Conservation (phyloP, 2,888 invertebrate species). For the Bellardia pandia region DNA sequence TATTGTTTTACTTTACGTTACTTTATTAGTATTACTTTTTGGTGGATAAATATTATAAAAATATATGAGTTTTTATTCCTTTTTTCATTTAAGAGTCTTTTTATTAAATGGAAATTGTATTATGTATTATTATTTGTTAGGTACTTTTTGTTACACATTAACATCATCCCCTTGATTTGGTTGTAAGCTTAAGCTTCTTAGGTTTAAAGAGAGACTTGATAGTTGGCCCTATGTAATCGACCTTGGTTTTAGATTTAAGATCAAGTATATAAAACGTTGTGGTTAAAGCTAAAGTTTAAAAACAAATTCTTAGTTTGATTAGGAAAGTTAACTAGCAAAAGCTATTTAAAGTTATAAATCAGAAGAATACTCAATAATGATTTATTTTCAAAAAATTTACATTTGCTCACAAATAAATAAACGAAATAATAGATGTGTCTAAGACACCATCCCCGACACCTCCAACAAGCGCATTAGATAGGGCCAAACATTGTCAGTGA, state of each 20-base stretch:
- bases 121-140: not conserved
- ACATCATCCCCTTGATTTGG: not conserved
- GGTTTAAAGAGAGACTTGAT: not conserved
- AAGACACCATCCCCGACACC: too few species aligned
- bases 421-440: too few species aligned
- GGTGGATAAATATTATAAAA: constrained; percentile 14
- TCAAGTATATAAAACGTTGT: too few species aligned
- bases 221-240: constrained; percentile 13
- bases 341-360: too few species aligned
- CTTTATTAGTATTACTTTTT: not conserved
- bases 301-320: too few species aligned
- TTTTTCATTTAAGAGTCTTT: constrained; percentile 39
- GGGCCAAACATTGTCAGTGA: too few species aligned
- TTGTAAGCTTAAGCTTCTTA: constrained; percentile 20
- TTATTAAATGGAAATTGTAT: constrained; percentile 48
- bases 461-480: too few species aligned
- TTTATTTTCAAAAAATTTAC: too few species aligned
- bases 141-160: not conserved
- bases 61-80: constrained; percentile 35
- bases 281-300: too few species aligned
- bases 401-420: too few species aligned
- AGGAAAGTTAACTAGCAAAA: too few species aligned
- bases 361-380: too few species aligned
- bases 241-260: not conserved
- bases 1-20: not conserved